These are phyloP conservation scores for Drosophila pseudoananassae DNA, from an alignment of 1,140 invertebrate genomes.

Conservation along the genomic window DNA sequence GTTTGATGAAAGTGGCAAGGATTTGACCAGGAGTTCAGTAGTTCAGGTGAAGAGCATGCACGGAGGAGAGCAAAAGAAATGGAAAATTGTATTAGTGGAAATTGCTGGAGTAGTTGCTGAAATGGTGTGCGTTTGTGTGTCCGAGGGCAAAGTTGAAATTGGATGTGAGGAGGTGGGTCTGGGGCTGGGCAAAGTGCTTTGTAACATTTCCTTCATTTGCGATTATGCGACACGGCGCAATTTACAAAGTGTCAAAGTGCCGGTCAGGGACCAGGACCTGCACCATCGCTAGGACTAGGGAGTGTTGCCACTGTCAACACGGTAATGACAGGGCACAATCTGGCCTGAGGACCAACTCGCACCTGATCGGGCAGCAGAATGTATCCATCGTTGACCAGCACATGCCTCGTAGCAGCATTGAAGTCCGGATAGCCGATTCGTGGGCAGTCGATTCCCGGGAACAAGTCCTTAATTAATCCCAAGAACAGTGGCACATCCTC, in stretches of 20 bases:
- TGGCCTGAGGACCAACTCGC: slow-evolving; percentile 22
- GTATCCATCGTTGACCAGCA: slow-evolving; percentile 88
- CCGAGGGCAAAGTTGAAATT: slow-evolving; percentile 71
- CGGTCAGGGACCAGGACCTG: slow-evolving; percentile 47
- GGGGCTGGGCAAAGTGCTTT: slow-evolving; percentile 66
- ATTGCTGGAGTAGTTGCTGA: slow-evolving; percentile 48
- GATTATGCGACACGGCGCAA: slow-evolving; percentile 76
- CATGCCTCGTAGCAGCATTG: slow-evolving; percentile 90
- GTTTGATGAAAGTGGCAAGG: slow-evolving; percentile 75
- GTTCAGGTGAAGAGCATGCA: slow-evolving; percentile 13
- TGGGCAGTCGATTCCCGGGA: slow-evolving; percentile 94
- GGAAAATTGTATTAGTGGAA: slow-evolving; percentile 76
- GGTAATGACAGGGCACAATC: slow-evolving; percentile 52
- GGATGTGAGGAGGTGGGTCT: slow-evolving; percentile 35
- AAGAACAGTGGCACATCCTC: slow-evolving; percentile 96
- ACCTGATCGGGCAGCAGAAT: slow-evolving; percentile 91
- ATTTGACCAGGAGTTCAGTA: slow-evolving; percentile 34
- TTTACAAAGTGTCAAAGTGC: slow-evolving; percentile 83
- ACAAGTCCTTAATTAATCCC: slow-evolving; percentile 94
- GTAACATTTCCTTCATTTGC: slow-evolving; percentile 79
- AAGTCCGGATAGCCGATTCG: slow-evolving; percentile 93
- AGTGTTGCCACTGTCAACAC: slow-evolving; percentile 55
- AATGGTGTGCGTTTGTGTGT: slow-evolving; percentile 1
- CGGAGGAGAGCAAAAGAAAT: slow-evolving; percentile 20
- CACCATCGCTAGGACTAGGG: slow-evolving; percentile 8